Evolutionary conservation across 2,113 vertebrate genomes (phyloP).

Genomic region (Pelecanus crispus): DNA sequence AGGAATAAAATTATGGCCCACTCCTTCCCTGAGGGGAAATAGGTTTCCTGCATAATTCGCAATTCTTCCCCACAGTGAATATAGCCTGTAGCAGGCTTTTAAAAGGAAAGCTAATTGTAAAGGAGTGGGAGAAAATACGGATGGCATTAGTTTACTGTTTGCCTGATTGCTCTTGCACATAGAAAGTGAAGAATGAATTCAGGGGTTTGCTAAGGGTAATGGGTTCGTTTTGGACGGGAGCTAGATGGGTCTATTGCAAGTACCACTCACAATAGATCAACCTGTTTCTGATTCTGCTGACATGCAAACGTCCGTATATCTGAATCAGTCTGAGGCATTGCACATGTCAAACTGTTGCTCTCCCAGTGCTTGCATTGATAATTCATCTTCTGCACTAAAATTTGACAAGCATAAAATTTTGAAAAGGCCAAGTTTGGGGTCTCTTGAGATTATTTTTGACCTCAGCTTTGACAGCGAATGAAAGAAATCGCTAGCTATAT

Average conservation of each 20-base stretch:
- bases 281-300: slow-evolving; percentile 31
- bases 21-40: not conserved
- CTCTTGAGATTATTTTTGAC: slow-evolving; percentile 41
- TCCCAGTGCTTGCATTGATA: slow-evolving; percentile 7
- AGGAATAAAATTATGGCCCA: not conserved
- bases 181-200: not conserved
- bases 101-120: not conserved
- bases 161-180: not conserved
- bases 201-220: not conserved
- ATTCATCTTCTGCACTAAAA: slow-evolving; percentile 46
- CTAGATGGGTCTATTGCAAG: not conserved
- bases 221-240: not conserved
- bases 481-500: slow-evolving; percentile 9
- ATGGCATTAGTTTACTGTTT: not conserved
- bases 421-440: slow-evolving; percentile 47
- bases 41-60: not conserved
- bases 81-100: not conserved
- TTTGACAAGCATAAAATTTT: slow-evolving; percentile 60
- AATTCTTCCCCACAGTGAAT: not conserved
- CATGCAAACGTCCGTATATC: not conserved
- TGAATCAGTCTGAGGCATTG: slow-evolving; percentile 43
- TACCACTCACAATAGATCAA: not conserved
- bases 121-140: not conserved
- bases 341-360: slow-evolving; percentile 40
- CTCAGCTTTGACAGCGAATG: slow-evolving; percentile 49